Conservation (phyloP, 2,888 invertebrate species). For the Eupithecia dodoneata region DNA sequence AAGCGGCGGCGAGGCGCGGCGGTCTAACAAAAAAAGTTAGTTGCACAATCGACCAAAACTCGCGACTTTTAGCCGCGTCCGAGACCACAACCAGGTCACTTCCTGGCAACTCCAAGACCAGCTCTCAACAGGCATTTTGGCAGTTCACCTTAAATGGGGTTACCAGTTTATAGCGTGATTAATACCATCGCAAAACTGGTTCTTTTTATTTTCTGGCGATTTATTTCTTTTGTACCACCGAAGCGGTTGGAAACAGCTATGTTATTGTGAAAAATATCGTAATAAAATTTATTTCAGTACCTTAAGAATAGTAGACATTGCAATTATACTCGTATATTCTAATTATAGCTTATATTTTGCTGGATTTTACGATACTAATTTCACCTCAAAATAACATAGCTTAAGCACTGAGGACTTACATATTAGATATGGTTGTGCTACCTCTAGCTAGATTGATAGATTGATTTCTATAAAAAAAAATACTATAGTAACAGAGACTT, state of each 20-base stretch:
- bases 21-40: neutral
- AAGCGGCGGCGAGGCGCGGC: too few species aligned
- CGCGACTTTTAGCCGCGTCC: slow-evolving; percentile 8
- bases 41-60: neutral
- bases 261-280: neutral
- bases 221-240: neutral
- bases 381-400: too few species aligned
- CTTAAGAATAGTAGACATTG: neutral
- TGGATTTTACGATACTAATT: neutral
- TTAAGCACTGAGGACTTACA: too few species aligned
- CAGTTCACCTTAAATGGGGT: slow-evolving; percentile 42
- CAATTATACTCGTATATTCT: too few species aligned
- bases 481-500: too few species aligned
- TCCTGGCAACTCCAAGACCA: slow-evolving; percentile 34
- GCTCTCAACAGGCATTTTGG: slow-evolving; percentile 43
- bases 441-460: neutral
- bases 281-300: neutral
- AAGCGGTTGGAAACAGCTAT: neutral
- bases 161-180: slow-evolving; percentile 43
- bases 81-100: slow-evolving; percentile 42
- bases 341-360: too few species aligned
- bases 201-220: slow-evolving; percentile 14
- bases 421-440: neutral
- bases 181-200: slow-evolving; percentile 35
- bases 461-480: too few species aligned